A percentile compares a stretch with the other conserved stretches of the same genome.
These are phyloP conservation scores for Odocoileus hemionus DNA, from an alignment of 2,113 vertebrate genomes.

Conservation along the genomic window DNA sequence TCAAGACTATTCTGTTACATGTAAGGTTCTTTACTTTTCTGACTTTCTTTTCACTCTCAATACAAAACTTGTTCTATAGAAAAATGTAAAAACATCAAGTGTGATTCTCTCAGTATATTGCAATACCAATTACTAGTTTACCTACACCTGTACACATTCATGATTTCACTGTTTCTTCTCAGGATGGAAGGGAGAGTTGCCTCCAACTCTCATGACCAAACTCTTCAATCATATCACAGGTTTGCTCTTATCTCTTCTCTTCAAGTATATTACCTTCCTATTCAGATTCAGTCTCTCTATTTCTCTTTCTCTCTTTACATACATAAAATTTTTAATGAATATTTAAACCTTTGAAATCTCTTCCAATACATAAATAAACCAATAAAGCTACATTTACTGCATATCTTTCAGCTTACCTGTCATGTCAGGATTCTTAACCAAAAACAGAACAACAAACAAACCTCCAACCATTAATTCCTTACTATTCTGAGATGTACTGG, in stretches of 20 bases:
- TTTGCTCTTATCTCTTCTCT: background rate
- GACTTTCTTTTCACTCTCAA: background rate
- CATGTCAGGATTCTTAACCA: background rate
- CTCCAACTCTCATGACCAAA: background rate
- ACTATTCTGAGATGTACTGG: background rate
- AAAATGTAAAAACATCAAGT: background rate
- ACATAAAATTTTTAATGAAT: background rate
- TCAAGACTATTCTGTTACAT: background rate
- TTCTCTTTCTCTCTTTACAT: background rate
- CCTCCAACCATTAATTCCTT: background rate
- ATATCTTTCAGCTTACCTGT: background rate
- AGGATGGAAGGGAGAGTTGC: background rate
- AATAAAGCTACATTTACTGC: background rate
- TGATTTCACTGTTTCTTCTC: background rate
- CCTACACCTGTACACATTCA: background rate
- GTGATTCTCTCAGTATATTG: background rate
- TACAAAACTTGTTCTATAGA: background rate
- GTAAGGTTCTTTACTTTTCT: background rate
- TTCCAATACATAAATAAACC: background rate
- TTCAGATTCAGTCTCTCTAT: background rate
- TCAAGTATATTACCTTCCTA: background rate
- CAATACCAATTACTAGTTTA: background rate
- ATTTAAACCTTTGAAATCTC: background rate
- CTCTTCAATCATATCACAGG: too few species aligned
- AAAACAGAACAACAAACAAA: background rate